These are phyloP conservation scores for Scaptomyza pallida DNA, from an alignment of 1,140 invertebrate genomes.

Conservation along the genomic window DNA sequence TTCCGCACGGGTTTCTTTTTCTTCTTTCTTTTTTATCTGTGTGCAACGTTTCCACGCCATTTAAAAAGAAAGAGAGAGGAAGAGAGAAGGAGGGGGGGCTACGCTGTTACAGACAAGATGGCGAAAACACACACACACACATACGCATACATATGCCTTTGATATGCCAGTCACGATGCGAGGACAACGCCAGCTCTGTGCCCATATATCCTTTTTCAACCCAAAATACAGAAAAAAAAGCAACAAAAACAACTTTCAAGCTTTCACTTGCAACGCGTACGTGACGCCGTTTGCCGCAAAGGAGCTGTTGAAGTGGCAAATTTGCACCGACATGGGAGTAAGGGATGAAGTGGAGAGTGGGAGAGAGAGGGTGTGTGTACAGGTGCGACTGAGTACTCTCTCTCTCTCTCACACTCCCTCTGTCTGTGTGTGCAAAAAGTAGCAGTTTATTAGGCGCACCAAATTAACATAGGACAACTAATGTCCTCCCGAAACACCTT, in stretches of 20 bases:
- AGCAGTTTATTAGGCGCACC: constrained; percentile 81
- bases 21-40: constrained; percentile 26
- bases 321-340: constrained; percentile 61
- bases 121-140: constrained; percentile 49
- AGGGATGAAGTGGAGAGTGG: neutral
- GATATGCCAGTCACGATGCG: constrained; percentile 62
- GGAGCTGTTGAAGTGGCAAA: constrained; percentile 84
- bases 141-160: constrained; percentile 35
- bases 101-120: constrained; percentile 54
- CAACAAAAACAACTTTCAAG: constrained; percentile 58
- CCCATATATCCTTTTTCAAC: constrained; percentile 81
- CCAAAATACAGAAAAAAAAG: neutral
- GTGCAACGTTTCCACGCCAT: constrained; percentile 65
- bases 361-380: constrained; percentile 3
- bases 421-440: constrained; percentile 53
- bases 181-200: constrained; percentile 74
- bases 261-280: constrained; percentile 78
- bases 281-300: constrained; percentile 75
- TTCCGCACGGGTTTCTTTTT: constrained; percentile 18
- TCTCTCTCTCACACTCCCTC: neutral
- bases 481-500: constrained; percentile 45
- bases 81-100: neutral
- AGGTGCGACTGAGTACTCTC: too few species aligned
- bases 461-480: constrained; percentile 78
- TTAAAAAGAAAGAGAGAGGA: constrained; percentile 45